Base-by-base conservation (phyloP, 2,888 invertebrate genomes). In the Girardia tigrina region DNA sequence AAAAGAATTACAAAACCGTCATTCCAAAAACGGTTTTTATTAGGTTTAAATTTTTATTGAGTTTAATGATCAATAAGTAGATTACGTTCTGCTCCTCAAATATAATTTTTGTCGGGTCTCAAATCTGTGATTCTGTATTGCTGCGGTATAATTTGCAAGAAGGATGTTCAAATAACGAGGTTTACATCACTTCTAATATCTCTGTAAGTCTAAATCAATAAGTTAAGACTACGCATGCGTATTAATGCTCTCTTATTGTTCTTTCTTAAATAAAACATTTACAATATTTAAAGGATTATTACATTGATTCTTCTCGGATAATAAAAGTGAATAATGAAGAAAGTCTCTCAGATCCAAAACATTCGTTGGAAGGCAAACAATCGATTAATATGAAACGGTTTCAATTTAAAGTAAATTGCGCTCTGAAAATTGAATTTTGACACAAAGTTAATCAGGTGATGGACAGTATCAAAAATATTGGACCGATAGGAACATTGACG, bases 121-220 rank as follows among this genome's bases (percentile, higher is more conserved):
- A 56, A n/a, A 56, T 56, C n/a, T 56, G 56, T 56, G 56, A 56
- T 56, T 56, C 56, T n/a, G 56, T 56, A n/a, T n/a, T 56, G n/a
- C 23, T 56, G 56, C 56, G n/a, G 4, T 56, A 56, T n/a, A 8
- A 36, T 12, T 23, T 20, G n/a, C 56, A 4, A n/a, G 2, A 56
- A 20, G n/a, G n/a, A 6, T 6, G 8, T 12, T n/a, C 23, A 8
- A n/a, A n/a, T n/a, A 23, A 23, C n/a, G n/a, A n/a, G 4, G 56
- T 56, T 56, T 56, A 56, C n/a, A 56, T 56, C 4, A 56, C 56
- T 6, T 56, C 56, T 20, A 56, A 56, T 56, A 23, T 56, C 23
- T 20, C 56, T n/a, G 56, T 56, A 12, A 23, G 56, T 56, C 23
- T 56, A 20, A 16, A 12, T 36, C 16, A 16, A 12, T 36, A 16